Conservation (phyloP, 2,797 vertebrate genomes). For the Mustela erminea region DNA sequence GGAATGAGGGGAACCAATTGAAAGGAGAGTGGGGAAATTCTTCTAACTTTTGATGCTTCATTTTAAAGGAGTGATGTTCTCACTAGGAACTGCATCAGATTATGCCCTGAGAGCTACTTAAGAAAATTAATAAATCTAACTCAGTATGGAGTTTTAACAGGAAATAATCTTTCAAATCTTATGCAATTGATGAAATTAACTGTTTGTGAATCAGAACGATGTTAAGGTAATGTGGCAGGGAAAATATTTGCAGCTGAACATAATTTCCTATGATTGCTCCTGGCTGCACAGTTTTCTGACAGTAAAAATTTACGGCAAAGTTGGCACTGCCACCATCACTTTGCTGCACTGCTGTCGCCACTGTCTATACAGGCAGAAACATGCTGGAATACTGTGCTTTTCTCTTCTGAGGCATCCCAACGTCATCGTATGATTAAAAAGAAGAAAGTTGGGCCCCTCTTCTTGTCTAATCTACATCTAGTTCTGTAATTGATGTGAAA, state of each 20-base stretch:
- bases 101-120: background rate
- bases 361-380: slow-evolving; percentile 65
- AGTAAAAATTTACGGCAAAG: slow-evolving; percentile 52
- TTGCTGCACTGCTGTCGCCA: background rate
- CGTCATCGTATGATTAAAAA: slow-evolving; percentile 44
- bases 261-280: slow-evolving; percentile 50
- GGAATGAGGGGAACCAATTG: background rate
- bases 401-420: slow-evolving; percentile 79
- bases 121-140: slow-evolving; percentile 1
- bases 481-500: slow-evolving; percentile 81
- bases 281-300: slow-evolving; percentile 64
- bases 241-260: slow-evolving; percentile 18
- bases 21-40: background rate
- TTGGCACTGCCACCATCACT: slow-evolving; percentile 66
- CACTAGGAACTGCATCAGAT: background rate
- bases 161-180: background rate
- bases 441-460: background rate
- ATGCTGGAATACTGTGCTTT: slow-evolving; percentile 68
- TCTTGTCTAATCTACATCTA: slow-evolving; percentile 77
- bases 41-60: background rate
- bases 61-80: background rate
- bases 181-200: background rate
- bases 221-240: slow-evolving; percentile 6
- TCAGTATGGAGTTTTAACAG: background rate
- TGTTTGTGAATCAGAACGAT: background rate